Percentiles rank a stretch among this genome's conserved stretches.
These are phyloP conservation scores for Pristis pectinata DNA, from an alignment of 2,797 vertebrate genomes.

Conservation along the genomic window DNA sequence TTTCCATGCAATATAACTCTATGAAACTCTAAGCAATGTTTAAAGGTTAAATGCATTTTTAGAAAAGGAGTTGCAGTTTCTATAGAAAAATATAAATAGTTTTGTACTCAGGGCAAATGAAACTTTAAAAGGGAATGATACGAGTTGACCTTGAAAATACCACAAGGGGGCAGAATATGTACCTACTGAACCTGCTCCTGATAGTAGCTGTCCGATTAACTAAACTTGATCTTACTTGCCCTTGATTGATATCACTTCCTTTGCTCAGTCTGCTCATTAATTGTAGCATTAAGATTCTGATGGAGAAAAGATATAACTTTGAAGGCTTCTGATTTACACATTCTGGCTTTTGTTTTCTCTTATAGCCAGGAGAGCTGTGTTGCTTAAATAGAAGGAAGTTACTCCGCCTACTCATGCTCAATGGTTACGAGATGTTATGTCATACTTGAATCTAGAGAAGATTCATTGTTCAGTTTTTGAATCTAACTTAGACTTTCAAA, in stretches of 20 bases:
- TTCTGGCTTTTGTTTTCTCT: no score
- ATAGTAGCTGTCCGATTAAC: not conserved
- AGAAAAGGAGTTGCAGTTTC: not conserved
- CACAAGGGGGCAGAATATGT: not conserved
- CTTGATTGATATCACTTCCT: not conserved
- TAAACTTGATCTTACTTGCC: not conserved
- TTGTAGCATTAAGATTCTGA: not conserved
- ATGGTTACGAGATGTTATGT: no score
- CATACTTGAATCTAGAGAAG: no score
- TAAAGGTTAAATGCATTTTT: not conserved
- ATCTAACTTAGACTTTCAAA: no score
- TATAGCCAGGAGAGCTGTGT: no score
- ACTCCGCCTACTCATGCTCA: no score
- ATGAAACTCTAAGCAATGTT: no score
- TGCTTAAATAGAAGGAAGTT: no score
- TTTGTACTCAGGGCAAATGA: not conserved
- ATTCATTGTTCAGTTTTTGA: no score
- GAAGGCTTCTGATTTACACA: no score
- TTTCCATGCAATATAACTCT: no score
- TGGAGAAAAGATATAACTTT: no score
- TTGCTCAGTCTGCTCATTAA: not conserved
- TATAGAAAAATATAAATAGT: not conserved
- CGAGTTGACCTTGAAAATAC: not conserved
- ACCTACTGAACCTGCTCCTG: not conserved
- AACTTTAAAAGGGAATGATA: not conserved